These are phyloP conservation scores for Alcis repandata DNA, from an alignment of 2,888 invertebrate species.

Conservation along the genomic window DNA sequence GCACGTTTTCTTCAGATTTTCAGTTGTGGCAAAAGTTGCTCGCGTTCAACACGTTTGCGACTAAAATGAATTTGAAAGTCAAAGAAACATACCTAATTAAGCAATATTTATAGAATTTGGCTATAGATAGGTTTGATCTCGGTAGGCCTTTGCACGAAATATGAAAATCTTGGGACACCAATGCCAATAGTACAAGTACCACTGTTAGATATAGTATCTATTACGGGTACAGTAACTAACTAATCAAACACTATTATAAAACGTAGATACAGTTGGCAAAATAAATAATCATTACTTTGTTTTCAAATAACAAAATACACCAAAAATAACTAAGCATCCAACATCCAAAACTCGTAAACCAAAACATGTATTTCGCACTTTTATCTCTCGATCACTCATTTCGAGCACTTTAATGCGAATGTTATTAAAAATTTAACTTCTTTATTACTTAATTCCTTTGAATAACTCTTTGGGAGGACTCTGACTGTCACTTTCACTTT, in stretches of 20 bases:
- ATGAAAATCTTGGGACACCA: too few relatives aligned
- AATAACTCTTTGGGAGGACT: constrained; percentile 36
- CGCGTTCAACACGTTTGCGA: too few relatives aligned
- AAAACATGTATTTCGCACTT: constrained; percentile 21
- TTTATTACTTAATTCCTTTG: constrained; percentile 49
- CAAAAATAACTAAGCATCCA: constrained; percentile 16
- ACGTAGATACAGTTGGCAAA: too few relatives aligned
- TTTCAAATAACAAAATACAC: constrained; percentile 1
- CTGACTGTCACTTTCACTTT: constrained; percentile 38
- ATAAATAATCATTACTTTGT: not conserved
- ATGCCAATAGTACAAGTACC: not conserved
- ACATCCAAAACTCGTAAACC: constrained; percentile 26
- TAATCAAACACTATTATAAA: too few relatives aligned
- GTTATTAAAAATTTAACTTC: constrained; percentile 38
- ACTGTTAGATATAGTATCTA: not conserved
- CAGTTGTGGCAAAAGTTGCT: too few relatives aligned
- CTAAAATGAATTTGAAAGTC: too few relatives aligned
- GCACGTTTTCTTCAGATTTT: too few relatives aligned
- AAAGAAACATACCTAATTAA: too few relatives aligned
- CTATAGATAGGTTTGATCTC: too few relatives aligned
- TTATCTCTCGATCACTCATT: constrained; percentile 43
- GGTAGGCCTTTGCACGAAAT: too few relatives aligned
- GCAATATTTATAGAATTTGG: too few relatives aligned
- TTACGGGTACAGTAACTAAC: not conserved
- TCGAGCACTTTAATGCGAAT: constrained; percentile 38